These are phyloP conservation scores for Echeneis naucrates DNA, from an alignment of 2,797 vertebrate genomes.

Conservation along the genomic window DNA sequence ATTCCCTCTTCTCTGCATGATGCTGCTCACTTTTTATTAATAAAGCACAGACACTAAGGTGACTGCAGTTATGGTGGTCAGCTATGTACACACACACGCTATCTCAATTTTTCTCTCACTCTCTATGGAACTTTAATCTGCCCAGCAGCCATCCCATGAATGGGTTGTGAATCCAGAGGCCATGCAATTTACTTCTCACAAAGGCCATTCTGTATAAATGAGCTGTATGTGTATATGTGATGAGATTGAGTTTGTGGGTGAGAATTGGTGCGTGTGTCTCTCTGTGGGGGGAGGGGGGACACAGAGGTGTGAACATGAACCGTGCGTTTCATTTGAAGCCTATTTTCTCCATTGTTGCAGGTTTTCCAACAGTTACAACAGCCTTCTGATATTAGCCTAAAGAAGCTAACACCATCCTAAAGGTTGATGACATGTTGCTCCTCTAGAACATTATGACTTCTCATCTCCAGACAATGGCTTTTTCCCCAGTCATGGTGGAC, in stretches of 20 bases:
- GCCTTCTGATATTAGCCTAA: too few relatives aligned
- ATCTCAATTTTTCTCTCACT: not conserved
- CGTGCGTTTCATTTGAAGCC: too few relatives aligned
- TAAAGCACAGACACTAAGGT: not conserved
- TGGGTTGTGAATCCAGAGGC: conserved; percentile 81
- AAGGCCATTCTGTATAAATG: conserved; percentile 67
- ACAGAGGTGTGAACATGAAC: conserved; percentile 7
- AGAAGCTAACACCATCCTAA: too few relatives aligned
- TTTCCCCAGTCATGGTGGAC: too few relatives aligned
- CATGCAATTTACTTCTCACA: conserved; percentile 83
- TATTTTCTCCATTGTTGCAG: too few relatives aligned
- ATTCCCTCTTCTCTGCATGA: not conserved
- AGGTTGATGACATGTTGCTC: too few relatives aligned
- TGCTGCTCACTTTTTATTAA: not conserved
- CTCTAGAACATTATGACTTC: too few relatives aligned
- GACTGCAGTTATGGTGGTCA: not conserved
- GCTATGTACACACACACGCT: conserved; percentile 18
- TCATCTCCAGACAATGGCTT: too few relatives aligned
- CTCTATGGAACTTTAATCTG: conserved; percentile 65
- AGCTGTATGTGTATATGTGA: conserved; percentile 37
- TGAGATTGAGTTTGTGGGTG: conserved; percentile 43
- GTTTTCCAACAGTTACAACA: too few relatives aligned
- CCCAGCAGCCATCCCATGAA: conserved; percentile 71
- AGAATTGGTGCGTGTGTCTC: conserved; percentile 31
- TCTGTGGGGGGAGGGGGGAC: conserved; percentile 34